Base-by-base conservation (phyloP, 1,140 invertebrate species). In the Oncopodura yosiiana region DNA sequence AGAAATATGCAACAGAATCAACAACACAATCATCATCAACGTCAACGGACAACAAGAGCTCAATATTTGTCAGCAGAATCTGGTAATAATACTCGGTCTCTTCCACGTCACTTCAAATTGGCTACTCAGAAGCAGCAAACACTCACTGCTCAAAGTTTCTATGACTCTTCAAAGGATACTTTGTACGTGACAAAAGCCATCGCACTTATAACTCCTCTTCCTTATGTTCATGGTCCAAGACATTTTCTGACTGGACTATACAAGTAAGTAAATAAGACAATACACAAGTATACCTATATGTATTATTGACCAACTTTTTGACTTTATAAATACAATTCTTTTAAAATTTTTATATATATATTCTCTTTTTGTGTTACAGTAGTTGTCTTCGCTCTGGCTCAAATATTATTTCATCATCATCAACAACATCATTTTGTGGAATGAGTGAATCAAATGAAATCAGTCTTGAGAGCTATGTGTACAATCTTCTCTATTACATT, bases 131-230 rank as follows among this genome's bases (percentile, higher is more conserved):
- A 76, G 62, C 78, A 78, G 34, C 79, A 79, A 54, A 56, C 64
- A 45, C 62, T 65, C 42, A 80, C 82, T 29, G 82, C 83, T 55
- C 76, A 83, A 66, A 86, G 79, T 65, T 92, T 89, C 66, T 98
- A 94, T 72, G 91, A 96, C 73, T 83, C 87, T 64, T 81, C 81
- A 69, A 90, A 89, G 76, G 92, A 96, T 73, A 86, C 85, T 72
- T 76, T 97, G 57, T 89, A 84, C 75, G 93, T 94, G 63, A 87
- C 87, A 60, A 98, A 97, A 78, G 89, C 86, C 73, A 91, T 98
- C 69, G 83, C 83, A 53, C 77, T 97, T 29, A 83, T 97, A 54
- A 87, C 86, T 68, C 87, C 89, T 69, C 78, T 89, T 59, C 87
- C 93, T 29, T 91, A 90, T 74, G 84, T 96, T 29, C 79, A 83